Evolutionary conservation across 2,113 vertebrate genomes (phyloP), one percentile per base, ranked within the genome.

Genomic region (Pelvicachromis taeniatus): DNA sequence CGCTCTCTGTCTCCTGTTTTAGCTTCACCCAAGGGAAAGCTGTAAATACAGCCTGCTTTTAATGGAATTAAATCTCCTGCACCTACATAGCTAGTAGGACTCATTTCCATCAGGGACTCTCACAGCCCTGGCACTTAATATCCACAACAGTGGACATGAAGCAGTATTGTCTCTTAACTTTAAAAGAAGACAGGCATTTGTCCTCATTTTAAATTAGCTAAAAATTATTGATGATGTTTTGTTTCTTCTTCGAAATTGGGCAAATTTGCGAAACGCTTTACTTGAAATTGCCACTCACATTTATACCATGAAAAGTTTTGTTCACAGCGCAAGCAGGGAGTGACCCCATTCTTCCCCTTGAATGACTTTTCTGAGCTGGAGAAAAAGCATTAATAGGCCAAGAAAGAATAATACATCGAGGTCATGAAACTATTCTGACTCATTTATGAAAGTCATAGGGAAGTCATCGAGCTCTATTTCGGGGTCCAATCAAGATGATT

Each of bases 31-130:
- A 79, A 31, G 90, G 93, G 91, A 90, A 78, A 54, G 56, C 89
- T 88, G 92, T 68, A 88, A 94, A 94, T 93, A 88, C 89, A 87
- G 84, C 70, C 87, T 78, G 78, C 83, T 92, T 90, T 92, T 94
- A 91, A 94, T 93, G 87, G 87, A 83, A 90, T 85, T 73, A 92
- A 89, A 83, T 87, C 91, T 84, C 85, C 75, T 80, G 92, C 88
- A 86, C 90, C 90, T 85, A 87, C 85, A 89, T 85, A 85, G 73
- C 86, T 89, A 85, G 89, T 80, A 35, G 21, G 83, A 81, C 81
- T 90, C 68, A 65, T 54, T 88, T 80, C 48, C 80, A 80, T 83
- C 16, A 80, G 80, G 23, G 45, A 73, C 85, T 58, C 80, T 70
- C 23, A 19, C 58, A 79, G 86, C 17, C 5, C 35, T 23, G 29